A percentile compares a stretch with the other conserved stretches of the same genome.
Conservation (phyloP, 2,888 invertebrate genomes). For the Microdon myrmicae region DNA sequence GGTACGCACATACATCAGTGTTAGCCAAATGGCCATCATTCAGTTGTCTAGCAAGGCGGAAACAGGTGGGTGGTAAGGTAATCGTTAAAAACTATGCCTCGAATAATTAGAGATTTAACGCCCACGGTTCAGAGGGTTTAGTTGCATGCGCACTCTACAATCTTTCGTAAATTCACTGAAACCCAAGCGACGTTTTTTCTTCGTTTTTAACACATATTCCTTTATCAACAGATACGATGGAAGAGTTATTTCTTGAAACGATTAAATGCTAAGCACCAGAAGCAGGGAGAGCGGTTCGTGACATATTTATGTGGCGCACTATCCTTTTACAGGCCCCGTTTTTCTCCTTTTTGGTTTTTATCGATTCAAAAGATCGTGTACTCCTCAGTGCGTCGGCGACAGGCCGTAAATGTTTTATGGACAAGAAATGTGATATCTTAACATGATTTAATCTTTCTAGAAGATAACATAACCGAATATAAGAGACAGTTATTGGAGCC, state of each 20-base stretch:
- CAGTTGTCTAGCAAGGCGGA: neutral
- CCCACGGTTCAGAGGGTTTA: conserved; percentile 10
- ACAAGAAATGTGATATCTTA: conserved; percentile 25
- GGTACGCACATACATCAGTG: no score
- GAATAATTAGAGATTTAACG: conserved; percentile 37
- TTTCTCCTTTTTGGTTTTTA: no score
- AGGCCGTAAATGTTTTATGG: conserved; percentile 37
- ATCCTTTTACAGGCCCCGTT: conserved; percentile 20
- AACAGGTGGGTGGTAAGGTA: conserved; percentile 34
- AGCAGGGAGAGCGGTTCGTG: conserved; percentile 11
- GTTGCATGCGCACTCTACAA: conserved; percentile 15
- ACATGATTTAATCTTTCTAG: no score
- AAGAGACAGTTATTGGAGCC: no score
- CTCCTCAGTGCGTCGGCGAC: neutral
- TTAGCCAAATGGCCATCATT: no score
- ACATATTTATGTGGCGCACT: conserved; percentile 35
- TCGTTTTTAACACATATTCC: no score
- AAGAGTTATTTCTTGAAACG: no score
- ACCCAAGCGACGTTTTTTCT: neutral
- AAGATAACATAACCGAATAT: no score
- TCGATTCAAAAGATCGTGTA: conserved; percentile 5
- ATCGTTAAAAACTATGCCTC: conserved; percentile 40
- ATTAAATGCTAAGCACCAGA: conserved; percentile 17
- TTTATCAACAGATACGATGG: no score
- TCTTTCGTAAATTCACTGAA: neutral